These are phyloP conservation scores for Knipowitschia caucasica DNA, from an alignment of 2,797 vertebrate species.

Conservation along the genomic window DNA sequence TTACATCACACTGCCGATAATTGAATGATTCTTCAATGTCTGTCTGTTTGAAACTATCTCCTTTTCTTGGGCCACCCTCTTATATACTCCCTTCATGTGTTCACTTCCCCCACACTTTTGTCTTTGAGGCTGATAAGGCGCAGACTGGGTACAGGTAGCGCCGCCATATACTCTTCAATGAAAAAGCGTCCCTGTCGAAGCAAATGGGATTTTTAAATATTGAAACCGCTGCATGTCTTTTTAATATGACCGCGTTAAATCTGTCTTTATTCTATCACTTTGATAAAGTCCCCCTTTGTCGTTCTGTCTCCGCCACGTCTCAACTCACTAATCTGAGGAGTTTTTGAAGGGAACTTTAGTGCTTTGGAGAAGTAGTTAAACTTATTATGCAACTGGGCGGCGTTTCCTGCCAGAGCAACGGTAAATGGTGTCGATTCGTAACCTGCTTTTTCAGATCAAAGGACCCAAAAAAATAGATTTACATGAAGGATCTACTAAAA, in stretches of 20 bases:
- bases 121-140: conserved; percentile 82
- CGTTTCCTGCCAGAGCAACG: neutral
- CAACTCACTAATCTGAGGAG: conserved; percentile 42
- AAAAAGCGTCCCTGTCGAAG: conserved; percentile 73
- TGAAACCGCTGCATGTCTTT: conserved; percentile 75
- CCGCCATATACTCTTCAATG: conserved; percentile 77
- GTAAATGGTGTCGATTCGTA: neutral
- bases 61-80: conserved; percentile 45
- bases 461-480: neutral
- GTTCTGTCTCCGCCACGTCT: conserved; percentile 35
- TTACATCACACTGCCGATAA: conserved; percentile 99
- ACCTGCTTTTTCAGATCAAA: neutral
- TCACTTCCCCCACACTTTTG: conserved; percentile 25
- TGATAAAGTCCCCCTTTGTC: conserved; percentile 63
- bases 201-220: conserved; percentile 81
- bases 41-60: conserved; percentile 92
- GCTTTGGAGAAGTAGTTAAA: conserved; percentile 56
- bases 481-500: neutral
- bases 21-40: conserved; percentile 94
- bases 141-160: conserved; percentile 72
- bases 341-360: conserved; percentile 61
- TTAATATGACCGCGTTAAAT: conserved; percentile 76
- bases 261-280: conserved; percentile 75
- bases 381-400: conserved; percentile 65
- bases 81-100: neutral